Evolutionary conservation across 2,888 invertebrate species (phyloP), one percentile per base, ranked within the genome.

Genomic region (Nysson spinosus): DNA sequence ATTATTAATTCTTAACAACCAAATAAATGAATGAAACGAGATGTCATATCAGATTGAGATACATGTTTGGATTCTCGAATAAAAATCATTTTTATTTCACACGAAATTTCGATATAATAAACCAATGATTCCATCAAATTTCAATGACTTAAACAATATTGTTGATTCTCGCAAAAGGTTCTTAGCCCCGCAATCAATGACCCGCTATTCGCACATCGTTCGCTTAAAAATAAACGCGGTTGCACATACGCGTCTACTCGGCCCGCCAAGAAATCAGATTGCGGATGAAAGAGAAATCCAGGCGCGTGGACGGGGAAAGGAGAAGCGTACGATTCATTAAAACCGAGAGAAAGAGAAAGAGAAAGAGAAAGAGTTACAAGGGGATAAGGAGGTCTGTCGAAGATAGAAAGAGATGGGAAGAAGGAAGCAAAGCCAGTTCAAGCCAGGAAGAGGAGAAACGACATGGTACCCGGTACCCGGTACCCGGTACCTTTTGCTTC

Each of bases 231-330:
- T 40, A 35, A 57, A 57, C 43, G 43, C 11, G 20, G 28, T 28
- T 47, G 20, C 26, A 4, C 14, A n/a, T 20, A 7, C 19, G 20
- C 40, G 39, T 11, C 9, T 30, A 39, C 19, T 26, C 39, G 17
- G 52, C 35, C 9, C 5, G 51, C 32, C 14, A 64, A 61, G 72
- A 75, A 72, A 72, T 72, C 69, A 72, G 74, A 75, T 66, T 61
- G 65, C 43, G 65, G 58, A 75, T 63, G 75, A 74, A 75, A 74
- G 74, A 75, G 74, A 74, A 74, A 74, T 74, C 65, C 47, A 34
- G 11, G 52, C 12, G 14, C 30, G n/a, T n/a, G 4, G 16, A 26
- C 39, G 16, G 58, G 47, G 40, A 51, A 26, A 40, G 51, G 50
- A 52, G 24, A 28, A 35, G 57, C 57, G 34, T 57, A 54, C 40